Percentiles rank a stretch among this genome's conserved stretches.
These are phyloP conservation scores for Trachymyrmex cornetzi DNA, from an alignment of 1,140 invertebrate species.

Conservation along the genomic window DNA sequence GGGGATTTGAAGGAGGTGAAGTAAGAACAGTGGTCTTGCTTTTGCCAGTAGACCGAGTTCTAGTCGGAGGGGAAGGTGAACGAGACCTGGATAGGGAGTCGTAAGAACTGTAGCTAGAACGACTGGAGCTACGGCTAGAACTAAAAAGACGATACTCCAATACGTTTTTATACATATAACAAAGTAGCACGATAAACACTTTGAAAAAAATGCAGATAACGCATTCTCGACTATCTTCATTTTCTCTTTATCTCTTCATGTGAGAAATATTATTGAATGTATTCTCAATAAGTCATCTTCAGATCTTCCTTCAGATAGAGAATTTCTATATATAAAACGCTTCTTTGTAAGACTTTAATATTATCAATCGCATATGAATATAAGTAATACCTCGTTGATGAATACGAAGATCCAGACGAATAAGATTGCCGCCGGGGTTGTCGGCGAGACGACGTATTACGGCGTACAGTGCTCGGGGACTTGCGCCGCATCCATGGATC, in stretches of 20 bases:
- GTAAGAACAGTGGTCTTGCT: conserved; percentile 82
- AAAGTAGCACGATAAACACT: not conserved
- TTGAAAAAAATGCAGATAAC: not conserved
- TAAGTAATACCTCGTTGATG: conserved; percentile 89
- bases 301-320: not conserved
- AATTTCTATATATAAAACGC: not conserved
- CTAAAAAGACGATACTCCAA: conserved; percentile 81
- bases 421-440: conserved; percentile 88
- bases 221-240: not conserved
- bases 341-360: not conserved
- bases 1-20: conserved; percentile 68
- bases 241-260: not conserved
- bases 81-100: conserved; percentile 88
- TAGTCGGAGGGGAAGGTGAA: conserved; percentile 86
- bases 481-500: conserved; percentile 96
- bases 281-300: not conserved
- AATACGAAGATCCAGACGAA: conserved; percentile 92
- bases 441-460: conserved; percentile 86
- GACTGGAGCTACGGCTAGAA: conserved; percentile 87
- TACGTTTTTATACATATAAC: conserved; percentile 28
- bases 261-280: not conserved
- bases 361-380: not conserved
- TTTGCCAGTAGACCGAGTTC: conserved; percentile 81
- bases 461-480: conserved; percentile 87
- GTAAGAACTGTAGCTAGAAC: conserved; percentile 87